phyloP scores from a whole-genome alignment of 2,113 vertebrate species.

The Notiomystis cincta region DNA sequence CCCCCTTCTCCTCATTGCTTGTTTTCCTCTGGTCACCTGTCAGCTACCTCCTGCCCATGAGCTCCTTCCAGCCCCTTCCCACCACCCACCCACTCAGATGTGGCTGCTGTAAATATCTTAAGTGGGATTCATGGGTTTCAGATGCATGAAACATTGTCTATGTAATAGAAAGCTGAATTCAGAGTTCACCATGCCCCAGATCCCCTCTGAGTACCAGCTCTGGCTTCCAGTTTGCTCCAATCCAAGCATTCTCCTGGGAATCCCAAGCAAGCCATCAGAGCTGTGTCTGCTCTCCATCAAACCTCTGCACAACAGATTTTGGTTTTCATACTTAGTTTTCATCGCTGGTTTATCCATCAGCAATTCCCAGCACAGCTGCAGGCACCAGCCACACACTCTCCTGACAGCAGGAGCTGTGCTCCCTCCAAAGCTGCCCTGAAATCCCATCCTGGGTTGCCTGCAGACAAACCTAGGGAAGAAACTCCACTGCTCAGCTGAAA shows the following conservation, averaged over 20 bases:
- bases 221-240: background rate
- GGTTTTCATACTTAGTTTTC: background rate
- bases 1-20: background rate
- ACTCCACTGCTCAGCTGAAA: background rate
- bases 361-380: background rate
- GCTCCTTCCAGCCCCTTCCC: background rate
- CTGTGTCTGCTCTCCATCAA: background rate
- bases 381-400: background rate
- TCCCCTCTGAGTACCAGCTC: background rate
- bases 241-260: background rate
- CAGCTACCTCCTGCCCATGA: background rate
- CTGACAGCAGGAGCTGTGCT: background rate
- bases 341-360: background rate
- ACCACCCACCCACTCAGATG: background rate
- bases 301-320: background rate
- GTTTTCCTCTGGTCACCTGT: background rate
- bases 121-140: background rate
- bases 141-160: background rate
- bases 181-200: fast-evolving
- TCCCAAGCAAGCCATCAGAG: background rate
- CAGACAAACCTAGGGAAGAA: background rate
- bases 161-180: background rate
- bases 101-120: background rate
- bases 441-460: background rate
- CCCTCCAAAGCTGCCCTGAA: background rate